Percentiles rank a stretch among this genome's conserved stretches.
These are phyloP conservation scores for Trichomycterus rosablanca DNA, from an alignment of 2,113 vertebrate species.

Conservation along the genomic window DNA sequence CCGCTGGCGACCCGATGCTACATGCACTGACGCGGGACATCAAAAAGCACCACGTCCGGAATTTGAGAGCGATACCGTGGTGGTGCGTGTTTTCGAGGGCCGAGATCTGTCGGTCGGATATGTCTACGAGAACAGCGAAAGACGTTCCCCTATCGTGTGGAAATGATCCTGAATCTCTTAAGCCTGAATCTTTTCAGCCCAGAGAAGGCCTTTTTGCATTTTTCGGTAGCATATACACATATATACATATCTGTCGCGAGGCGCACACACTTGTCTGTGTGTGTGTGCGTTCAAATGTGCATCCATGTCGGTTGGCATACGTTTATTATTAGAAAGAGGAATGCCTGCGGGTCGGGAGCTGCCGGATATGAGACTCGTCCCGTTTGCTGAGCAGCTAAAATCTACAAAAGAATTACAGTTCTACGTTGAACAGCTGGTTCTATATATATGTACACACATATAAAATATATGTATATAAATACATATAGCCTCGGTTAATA, in stretches of 20 bases:
- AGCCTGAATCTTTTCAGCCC: conserved; percentile 56
- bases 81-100: background rate
- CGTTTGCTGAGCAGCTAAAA: conserved; percentile 85
- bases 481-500: conserved; percentile 73
- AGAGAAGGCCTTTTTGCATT: conserved; percentile 70
- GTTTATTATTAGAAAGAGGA: conserved; percentile 71
- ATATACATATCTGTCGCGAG: conserved; percentile 51
- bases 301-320: conserved; percentile 62
- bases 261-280: conserved; percentile 46
- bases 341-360: conserved; percentile 87
- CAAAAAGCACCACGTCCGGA: conserved; percentile 55
- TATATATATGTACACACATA: conserved; percentile 76
- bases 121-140: conserved; percentile 66
- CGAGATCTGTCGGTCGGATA: too few species aligned
- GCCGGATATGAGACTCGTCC: conserved; percentile 79
- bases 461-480: conserved; percentile 77
- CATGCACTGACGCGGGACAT: conserved; percentile 69
- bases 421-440: conserved; percentile 87
- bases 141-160: conserved; percentile 56
- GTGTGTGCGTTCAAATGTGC: conserved; percentile 44
- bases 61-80: background rate
- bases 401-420: conserved; percentile 95
- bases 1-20: conserved; percentile 63
- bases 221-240: conserved; percentile 67
- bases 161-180: conserved; percentile 66